These are phyloP conservation scores for Flexamia atlantica DNA, from an alignment of 2,888 invertebrate species.

Conservation along the genomic window DNA sequence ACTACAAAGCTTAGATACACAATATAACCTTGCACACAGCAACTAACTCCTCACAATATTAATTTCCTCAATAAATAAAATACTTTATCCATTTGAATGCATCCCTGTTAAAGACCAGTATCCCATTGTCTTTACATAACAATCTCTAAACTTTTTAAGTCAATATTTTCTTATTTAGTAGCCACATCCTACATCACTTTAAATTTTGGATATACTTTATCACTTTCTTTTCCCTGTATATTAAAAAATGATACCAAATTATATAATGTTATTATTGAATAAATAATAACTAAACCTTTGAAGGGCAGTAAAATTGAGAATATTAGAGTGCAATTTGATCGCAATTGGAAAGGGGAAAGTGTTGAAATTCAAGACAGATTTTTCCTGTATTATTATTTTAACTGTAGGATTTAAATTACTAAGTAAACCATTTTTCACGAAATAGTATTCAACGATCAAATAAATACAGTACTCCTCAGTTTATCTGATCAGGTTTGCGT, in stretches of 20 bases:
- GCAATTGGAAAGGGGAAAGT: too few relatives aligned
- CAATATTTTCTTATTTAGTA: not conserved
- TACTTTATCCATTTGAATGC: conserved; percentile 16
- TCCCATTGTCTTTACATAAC: conserved; percentile 1
- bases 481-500: too few relatives aligned
- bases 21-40: conserved; percentile 28
- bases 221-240: not conserved
- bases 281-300: not conserved
- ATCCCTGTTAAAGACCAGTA: conserved; percentile 38
- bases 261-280: not conserved
- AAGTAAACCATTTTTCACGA: too few relatives aligned
- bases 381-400: too few relatives aligned
- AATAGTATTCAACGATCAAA: too few relatives aligned
- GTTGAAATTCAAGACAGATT: too few relatives aligned
- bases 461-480: too few relatives aligned
- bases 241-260: not conserved
- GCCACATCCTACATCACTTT: not conserved
- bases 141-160: not conserved
- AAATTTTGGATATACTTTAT: not conserved
- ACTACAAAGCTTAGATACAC: conserved; percentile 58
- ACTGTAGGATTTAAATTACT: too few relatives aligned
- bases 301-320: too few relatives aligned
- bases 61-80: conserved; percentile 36
- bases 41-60: conserved; percentile 36
- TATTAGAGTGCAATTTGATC: too few relatives aligned